Percentiles rank a stretch among this genome's conserved stretches.
Conservation (phyloP, 2,797 vertebrate species). For the Labroides dimidiatus region DNA sequence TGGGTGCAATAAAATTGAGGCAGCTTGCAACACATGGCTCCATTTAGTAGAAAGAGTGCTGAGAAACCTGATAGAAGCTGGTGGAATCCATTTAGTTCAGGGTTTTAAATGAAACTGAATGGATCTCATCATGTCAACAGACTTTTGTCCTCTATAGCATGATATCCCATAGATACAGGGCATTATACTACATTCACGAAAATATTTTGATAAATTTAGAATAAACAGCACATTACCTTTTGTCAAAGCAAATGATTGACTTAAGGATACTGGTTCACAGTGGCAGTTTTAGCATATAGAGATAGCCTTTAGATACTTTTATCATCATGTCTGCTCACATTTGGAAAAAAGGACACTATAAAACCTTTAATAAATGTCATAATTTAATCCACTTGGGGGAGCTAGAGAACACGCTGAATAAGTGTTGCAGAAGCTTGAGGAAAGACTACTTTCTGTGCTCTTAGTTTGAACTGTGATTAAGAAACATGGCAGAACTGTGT, state of each 20-base stretch:
- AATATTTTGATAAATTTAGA: too few relatives aligned
- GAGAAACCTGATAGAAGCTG: background rate
- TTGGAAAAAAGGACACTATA: background rate
- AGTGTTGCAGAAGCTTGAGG: background rate
- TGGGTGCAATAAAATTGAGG: background rate
- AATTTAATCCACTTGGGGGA: conserved; percentile 40
- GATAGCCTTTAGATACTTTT: too few relatives aligned
- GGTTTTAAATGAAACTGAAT: too few relatives aligned
- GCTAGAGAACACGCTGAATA: conserved; percentile 36
- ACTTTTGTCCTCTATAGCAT: too few relatives aligned
- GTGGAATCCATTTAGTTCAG: background rate
- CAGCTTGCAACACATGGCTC: background rate
- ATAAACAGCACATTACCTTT: too few relatives aligned
- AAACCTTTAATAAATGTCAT: conserved; percentile 1
- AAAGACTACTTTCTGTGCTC: background rate
- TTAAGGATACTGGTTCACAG: too few relatives aligned
- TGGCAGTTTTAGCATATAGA: too few relatives aligned
- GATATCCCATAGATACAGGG: too few relatives aligned
- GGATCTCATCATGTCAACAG: too few relatives aligned
- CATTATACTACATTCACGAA: too few relatives aligned
- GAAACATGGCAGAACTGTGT: background rate
- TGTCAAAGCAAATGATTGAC: too few relatives aligned
- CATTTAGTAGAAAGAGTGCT: background rate
- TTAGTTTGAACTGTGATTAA: conserved; percentile 5
- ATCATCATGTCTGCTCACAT: too few relatives aligned